Evolutionary conservation across 2,113 vertebrate genomes (phyloP).

Genomic region (Phalacrocorax aristotelis): DNA sequence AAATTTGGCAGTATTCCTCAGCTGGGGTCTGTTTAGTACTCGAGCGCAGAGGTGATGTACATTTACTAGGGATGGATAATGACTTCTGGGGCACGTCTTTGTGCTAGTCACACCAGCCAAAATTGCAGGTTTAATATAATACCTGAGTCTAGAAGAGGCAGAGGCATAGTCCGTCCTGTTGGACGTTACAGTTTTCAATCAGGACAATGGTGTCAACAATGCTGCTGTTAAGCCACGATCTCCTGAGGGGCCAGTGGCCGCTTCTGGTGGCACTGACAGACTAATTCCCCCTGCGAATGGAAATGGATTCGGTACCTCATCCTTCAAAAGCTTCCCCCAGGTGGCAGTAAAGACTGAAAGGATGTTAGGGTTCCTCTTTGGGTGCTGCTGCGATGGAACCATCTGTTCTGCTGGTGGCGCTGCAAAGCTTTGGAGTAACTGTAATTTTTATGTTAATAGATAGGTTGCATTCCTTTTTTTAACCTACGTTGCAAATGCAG

Average conservation of each 20-base stretch:
- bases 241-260: no score
- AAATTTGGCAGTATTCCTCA: background rate
- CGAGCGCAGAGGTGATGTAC: background rate
- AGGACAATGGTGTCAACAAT: background rate
- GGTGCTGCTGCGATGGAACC: background rate
- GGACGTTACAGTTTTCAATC: background rate
- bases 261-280: background rate
- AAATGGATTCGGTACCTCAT: background rate
- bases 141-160: background rate
- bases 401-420: background rate
- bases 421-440: background rate
- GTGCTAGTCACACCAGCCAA: background rate
- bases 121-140: background rate
- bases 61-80: background rate
- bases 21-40: background rate
- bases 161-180: background rate
- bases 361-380: background rate
- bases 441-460: background rate
- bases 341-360: background rate
- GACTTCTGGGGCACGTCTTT: background rate
- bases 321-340: background rate
- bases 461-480: background rate
- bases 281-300: fast-evolving
- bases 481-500: background rate
- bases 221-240: fast-evolving